These are phyloP conservation scores for Bucco capensis DNA, from an alignment of 2,113 vertebrate species.

Conservation along the genomic window DNA sequence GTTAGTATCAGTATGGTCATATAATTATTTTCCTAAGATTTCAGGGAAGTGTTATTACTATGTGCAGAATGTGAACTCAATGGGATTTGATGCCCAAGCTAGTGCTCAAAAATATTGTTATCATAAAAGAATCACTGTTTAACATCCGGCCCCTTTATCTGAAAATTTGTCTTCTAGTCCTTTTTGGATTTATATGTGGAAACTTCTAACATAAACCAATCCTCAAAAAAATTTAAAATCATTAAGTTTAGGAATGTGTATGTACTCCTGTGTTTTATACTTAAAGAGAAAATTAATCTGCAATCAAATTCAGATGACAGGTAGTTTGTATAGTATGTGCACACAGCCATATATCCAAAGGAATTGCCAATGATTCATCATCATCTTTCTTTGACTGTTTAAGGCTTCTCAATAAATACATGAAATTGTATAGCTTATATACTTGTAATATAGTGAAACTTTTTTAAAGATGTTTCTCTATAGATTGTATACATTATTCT, in stretches of 20 bases:
- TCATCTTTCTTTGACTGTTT: neutral
- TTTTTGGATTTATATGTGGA: neutral
- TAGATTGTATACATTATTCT: neutral
- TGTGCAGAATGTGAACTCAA: neutral
- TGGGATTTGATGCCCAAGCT: neutral
- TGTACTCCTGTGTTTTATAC: neutral
- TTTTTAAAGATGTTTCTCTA: neutral
- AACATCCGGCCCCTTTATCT: neutral
- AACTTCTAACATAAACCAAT: neutral
- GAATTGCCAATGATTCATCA: neutral
- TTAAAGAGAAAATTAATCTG: neutral
- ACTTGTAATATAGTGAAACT: neutral
- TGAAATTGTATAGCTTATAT: neutral
- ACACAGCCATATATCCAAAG: neutral
- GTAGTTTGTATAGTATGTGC: neutral
- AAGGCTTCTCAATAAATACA: neutral
- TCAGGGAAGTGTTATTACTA: neutral
- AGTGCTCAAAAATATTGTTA: neutral
- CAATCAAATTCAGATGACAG: neutral
- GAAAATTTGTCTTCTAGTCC: neutral
- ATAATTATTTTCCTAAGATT: neutral
- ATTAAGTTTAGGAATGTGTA: neutral
- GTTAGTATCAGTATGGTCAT: constrained; percentile 38
- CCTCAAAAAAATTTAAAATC: neutral
- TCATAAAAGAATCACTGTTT: neutral